phyloP scores from a whole-genome alignment of 2,888 invertebrate species.

The Hemistola chrysoprasaria region DNA sequence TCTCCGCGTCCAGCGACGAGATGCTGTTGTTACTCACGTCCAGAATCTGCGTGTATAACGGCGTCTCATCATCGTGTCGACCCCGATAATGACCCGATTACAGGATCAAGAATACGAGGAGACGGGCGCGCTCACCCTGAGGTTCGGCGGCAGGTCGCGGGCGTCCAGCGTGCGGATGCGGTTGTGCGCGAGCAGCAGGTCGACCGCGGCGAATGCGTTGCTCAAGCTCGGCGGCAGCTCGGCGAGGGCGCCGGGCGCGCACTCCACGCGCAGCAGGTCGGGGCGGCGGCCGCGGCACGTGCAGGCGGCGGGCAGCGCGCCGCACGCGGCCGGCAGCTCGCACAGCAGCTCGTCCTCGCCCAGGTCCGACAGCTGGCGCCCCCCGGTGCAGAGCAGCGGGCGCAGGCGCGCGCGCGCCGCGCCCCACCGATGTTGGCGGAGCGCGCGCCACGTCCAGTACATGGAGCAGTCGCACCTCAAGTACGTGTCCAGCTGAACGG shows the following conservation, averaged over 20 bases:
- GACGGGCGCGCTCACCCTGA: slow-evolving; percentile 18
- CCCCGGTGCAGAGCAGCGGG: not conserved
- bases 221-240: slow-evolving; percentile 7
- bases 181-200: slow-evolving; percentile 26
- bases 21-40: slow-evolving; percentile 24
- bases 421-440: slow-evolving; percentile 1
- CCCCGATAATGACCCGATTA: too few relatives aligned
- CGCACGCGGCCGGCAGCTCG: slow-evolving; percentile 8
- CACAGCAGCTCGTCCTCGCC: slow-evolving; percentile 30
- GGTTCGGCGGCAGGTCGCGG: slow-evolving; percentile 14
- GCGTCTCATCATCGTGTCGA: too few relatives aligned
- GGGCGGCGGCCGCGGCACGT: slow-evolving; percentile 16
- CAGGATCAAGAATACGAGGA: too few relatives aligned
- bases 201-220: slow-evolving; percentile 8
- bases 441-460: slow-evolving; percentile 21
- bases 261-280: slow-evolving; percentile 21
- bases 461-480: slow-evolving; percentile 27
- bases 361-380: slow-evolving; percentile 19
- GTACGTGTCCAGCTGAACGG: slow-evolving; percentile 1
- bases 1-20: not conserved
- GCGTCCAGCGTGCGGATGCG: slow-evolving; percentile 15
- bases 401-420: slow-evolving; percentile 4
- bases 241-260: slow-evolving; percentile 14
- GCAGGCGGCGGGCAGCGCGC: not conserved
- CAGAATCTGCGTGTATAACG: slow-evolving; percentile 13